phyloP scores from a whole-genome alignment of 1,140 invertebrate species.

The Cardiocondyla obscurior region DNA sequence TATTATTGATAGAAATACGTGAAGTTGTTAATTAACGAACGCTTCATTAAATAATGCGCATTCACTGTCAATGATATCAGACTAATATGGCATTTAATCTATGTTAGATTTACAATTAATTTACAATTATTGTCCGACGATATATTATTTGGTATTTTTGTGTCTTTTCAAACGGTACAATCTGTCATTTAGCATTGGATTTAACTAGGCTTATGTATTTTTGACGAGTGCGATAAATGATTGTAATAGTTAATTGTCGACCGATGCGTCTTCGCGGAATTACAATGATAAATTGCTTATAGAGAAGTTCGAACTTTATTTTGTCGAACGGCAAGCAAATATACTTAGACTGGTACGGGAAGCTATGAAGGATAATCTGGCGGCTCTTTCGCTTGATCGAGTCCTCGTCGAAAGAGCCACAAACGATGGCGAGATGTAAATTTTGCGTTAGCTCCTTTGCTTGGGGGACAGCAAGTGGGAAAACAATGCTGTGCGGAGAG shows the following conservation, averaged over 20 bases:
- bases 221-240: too few relatives aligned
- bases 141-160: not conserved
- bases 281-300: not conserved
- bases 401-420: slow-evolving; percentile 26
- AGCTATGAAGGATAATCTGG: slow-evolving; percentile 38
- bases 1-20: slow-evolving; percentile 33
- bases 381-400: slow-evolving; percentile 5
- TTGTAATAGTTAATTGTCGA: not conserved
- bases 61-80: slow-evolving; percentile 3
- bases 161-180: not conserved
- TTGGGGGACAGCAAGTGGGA: slow-evolving; percentile 34
- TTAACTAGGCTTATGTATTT: not conserved
- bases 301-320: slow-evolving; percentile 13
- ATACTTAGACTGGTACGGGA: not conserved
- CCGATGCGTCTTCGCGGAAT: not conserved
- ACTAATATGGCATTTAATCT: slow-evolving; percentile 29
- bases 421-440: slow-evolving; percentile 49
- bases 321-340: not conserved
- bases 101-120: slow-evolving; percentile 11
- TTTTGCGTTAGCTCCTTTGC: slow-evolving; percentile 36
- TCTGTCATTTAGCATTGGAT: too few relatives aligned
- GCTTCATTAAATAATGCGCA: slow-evolving; percentile 37
- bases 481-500: slow-evolving; percentile 55
- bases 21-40: slow-evolving; percentile 4
- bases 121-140: not conserved